Evolutionary conservation across 2,113 vertebrate species (phyloP).

Genomic region (Chaetura pelagica): DNA sequence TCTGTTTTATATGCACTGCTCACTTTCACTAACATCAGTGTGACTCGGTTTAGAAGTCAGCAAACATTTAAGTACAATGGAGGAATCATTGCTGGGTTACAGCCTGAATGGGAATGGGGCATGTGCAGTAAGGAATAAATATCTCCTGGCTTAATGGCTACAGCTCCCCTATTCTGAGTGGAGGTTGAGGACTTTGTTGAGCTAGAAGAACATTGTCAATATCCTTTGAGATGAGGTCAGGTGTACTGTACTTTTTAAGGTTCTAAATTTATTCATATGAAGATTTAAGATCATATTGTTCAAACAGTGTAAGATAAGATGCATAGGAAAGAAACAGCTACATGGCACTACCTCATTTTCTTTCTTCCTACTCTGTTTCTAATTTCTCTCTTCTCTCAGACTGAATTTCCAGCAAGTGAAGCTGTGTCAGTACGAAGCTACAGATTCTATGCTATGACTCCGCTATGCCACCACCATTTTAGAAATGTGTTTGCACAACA

Average conservation of each 20-base stretch:
- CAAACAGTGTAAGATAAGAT: neutral
- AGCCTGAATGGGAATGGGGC: neutral
- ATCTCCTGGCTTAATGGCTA: neutral
- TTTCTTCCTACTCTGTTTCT: neutral
- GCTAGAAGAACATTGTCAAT: neutral
- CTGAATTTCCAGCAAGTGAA: neutral
- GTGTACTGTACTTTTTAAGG: neutral
- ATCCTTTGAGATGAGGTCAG: neutral
- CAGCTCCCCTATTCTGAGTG: accelerated
- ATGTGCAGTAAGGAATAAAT: neutral
- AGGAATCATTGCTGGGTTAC: neutral
- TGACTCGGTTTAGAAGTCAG: neutral
- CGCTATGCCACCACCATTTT: neutral
- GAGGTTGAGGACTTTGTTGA: neutral
- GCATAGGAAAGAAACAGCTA: neutral
- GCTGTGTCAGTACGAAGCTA: neutral
- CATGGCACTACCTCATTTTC: neutral
- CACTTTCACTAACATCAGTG: neutral
- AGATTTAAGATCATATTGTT: neutral
- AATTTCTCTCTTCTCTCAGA: neutral
- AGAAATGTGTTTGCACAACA: neutral
- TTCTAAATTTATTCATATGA: neutral
- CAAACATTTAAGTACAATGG: neutral
- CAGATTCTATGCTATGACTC: neutral
- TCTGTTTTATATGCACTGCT: neutral